Evolutionary conservation across 2,888 invertebrate species (phyloP).

Genomic region (Nomada ruficornis): DNA sequence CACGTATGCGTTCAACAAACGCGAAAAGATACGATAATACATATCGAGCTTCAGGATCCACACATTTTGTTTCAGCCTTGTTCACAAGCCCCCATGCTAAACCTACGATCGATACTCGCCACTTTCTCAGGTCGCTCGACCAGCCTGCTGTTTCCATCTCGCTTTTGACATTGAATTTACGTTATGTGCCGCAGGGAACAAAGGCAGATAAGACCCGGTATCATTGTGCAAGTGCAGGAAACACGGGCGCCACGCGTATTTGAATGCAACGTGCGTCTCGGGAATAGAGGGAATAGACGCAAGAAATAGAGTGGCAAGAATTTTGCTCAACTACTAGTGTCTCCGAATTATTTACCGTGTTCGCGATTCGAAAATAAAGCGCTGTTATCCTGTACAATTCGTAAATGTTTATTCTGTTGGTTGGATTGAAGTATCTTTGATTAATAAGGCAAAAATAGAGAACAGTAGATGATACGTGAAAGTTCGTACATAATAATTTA

Average conservation of each 20-base stretch:
- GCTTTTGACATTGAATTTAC: conserved; percentile 69
- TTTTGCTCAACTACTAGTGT: not conserved
- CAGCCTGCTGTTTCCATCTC: conserved; percentile 54
- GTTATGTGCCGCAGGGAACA: conserved; percentile 44
- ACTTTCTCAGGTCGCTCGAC: conserved; percentile 56
- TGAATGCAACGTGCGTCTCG: conserved; percentile 5
- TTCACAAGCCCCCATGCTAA: conserved; percentile 25
- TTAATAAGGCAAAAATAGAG: too few relatives aligned
- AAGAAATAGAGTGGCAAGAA: not conserved
- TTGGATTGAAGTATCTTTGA: too few relatives aligned
- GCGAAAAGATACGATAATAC: not conserved
- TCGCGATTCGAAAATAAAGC: too few relatives aligned
- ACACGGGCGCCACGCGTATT: conserved; percentile 23
- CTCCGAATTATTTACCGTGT: not conserved
- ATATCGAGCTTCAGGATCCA: not conserved
- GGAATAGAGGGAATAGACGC: not conserved
- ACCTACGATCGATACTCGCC: conserved; percentile 57
- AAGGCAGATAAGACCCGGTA: conserved; percentile 47
- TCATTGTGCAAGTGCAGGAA: conserved; percentile 1
- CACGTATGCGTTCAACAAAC: not conserved
- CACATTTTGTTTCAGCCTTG: conserved; percentile 35
- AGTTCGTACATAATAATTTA: too few relatives aligned
- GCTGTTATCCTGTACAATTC: too few relatives aligned
- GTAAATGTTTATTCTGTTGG: too few relatives aligned
- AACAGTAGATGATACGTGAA: too few relatives aligned